Conservation (phyloP, 1,140 invertebrate genomes). For the Chrysomallon squamiferum region DNA sequence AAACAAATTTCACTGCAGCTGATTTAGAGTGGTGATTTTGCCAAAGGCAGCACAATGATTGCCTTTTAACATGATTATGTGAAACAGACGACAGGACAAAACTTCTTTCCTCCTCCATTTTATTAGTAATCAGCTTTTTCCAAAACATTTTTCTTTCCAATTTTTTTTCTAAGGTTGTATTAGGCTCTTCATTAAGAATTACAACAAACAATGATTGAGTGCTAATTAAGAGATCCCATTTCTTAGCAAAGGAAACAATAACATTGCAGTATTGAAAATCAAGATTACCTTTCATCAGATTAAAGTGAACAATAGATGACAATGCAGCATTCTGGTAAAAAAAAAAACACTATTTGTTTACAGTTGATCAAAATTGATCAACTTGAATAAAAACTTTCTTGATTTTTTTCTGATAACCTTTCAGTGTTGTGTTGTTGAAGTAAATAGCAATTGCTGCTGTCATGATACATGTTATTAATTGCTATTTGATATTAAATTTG, state of each 20-base stretch:
- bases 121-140: too few relatives aligned
- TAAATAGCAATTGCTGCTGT: neutral
- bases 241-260: neutral
- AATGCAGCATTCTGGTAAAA: neutral
- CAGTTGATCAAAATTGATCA: neutral
- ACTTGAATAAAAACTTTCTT: neutral
- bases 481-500: constrained; percentile 3
- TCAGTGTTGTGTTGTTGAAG: neutral
- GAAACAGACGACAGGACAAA: too few relatives aligned
- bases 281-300: too few relatives aligned
- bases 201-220: neutral
- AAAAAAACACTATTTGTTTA: constrained; percentile 3
- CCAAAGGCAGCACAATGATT: too few relatives aligned
- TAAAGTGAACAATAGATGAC: neutral
- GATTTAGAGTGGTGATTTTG: too few relatives aligned
- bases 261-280: too few relatives aligned
- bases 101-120: too few relatives aligned
- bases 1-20: too few relatives aligned
- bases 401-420: neutral
- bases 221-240: constrained; percentile 5
- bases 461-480: neutral
- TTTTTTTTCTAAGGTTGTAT: neutral
- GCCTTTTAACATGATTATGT: too few relatives aligned
- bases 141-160: too few relatives aligned
- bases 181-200: neutral